Evolutionary conservation across 2,113 vertebrate genomes (phyloP).

Genomic region (Potamarius usumacintae): DNA sequence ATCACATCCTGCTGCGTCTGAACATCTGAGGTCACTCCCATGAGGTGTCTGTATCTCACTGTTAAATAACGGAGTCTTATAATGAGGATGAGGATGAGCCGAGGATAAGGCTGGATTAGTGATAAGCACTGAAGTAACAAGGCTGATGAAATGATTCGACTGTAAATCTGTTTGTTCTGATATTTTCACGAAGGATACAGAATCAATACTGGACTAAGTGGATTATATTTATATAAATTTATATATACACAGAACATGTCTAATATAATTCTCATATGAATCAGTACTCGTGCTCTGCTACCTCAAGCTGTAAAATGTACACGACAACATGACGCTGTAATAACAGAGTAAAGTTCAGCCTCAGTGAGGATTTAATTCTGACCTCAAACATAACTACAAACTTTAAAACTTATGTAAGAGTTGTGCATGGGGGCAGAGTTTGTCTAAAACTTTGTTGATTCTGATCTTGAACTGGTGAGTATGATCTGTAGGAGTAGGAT

Average conservation of each 20-base stretch:
- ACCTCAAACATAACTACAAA: neutral
- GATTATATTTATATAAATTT: neutral
- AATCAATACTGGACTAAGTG: neutral
- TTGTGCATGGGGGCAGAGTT: neutral
- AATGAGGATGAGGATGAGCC: neutral
- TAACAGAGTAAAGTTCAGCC: neutral
- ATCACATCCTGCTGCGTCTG: neutral
- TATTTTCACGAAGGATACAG: neutral
- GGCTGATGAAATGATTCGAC: neutral
- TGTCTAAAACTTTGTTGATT: neutral
- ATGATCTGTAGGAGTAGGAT: no score
- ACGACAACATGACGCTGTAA: neutral
- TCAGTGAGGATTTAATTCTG: neutral
- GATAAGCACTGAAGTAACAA: neutral
- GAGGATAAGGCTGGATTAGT: neutral
- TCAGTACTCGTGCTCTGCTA: neutral
- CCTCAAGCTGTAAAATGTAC: neutral
- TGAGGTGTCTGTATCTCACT: neutral
- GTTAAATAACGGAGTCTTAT: neutral
- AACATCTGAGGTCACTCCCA: neutral
- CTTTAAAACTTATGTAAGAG: no score
- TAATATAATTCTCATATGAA: neutral
- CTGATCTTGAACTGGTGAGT: no score
- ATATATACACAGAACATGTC: neutral
- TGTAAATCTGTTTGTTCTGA: conserved; percentile 5